Percentiles rank a stretch among this genome's conserved stretches.
These are phyloP conservation scores for Dasyornis broadbenti DNA, from an alignment of 2,113 vertebrate species.

Conservation along the genomic window DNA sequence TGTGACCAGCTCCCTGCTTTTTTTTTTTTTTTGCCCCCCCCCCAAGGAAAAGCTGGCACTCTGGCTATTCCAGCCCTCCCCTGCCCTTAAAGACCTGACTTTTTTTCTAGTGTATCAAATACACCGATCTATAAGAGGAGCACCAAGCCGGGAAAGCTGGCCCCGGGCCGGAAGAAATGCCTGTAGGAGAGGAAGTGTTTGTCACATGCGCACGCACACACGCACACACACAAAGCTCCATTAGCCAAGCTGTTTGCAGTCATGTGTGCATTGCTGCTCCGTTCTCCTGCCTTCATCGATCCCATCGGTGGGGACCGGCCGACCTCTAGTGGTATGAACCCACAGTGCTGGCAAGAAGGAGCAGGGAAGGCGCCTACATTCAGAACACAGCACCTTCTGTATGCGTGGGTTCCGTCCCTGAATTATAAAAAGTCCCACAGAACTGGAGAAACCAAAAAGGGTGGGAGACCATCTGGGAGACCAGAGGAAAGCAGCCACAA, in stretches of 20 bases:
- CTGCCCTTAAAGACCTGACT: not conserved
- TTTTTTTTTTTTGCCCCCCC: not conserved
- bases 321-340: slow-evolving; percentile 52
- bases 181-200: slow-evolving; percentile 22
- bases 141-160: not conserved
- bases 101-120: not conserved
- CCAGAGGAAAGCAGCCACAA: not conserved
- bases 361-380: not conserved
- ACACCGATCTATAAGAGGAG: not conserved
- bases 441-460: not conserved
- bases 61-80: not conserved
- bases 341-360: not conserved
- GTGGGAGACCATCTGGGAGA: not conserved
- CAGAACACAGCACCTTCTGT: not conserved
- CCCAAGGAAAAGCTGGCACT: not conserved
- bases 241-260: not conserved
- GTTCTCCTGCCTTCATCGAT: not conserved
- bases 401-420: fast-evolving
- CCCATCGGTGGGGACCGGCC: slow-evolving; percentile 17
- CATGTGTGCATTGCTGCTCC: not conserved
- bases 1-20: not conserved
- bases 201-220: not conserved
- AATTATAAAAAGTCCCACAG: not conserved
- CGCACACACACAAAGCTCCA: not conserved
- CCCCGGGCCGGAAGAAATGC: not conserved